Evolutionary conservation across 2,797 vertebrate genomes (phyloP).

Genomic region (Poecilia picta): DNA sequence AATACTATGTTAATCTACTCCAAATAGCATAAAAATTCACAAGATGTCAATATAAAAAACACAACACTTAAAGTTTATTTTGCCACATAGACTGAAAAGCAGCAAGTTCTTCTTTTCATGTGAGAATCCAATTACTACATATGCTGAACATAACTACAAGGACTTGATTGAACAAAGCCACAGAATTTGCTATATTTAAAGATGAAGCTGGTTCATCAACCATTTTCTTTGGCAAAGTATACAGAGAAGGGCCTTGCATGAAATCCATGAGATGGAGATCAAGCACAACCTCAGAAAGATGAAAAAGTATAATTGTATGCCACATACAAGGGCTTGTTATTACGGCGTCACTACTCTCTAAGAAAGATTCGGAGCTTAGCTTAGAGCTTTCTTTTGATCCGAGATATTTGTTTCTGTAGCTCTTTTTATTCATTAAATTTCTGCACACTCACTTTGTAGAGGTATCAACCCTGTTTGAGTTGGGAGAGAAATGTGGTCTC

Average conservation of each 20-base stretch:
- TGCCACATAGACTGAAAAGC: not conserved
- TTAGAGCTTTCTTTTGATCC: conserved; percentile 40
- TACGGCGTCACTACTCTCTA: conserved; percentile 39
- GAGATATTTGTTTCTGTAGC: conserved; percentile 14
- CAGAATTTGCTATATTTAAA: conserved; percentile 45
- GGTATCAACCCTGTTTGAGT: not conserved
- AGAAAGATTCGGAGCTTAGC: conserved; percentile 20
- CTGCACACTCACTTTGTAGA: not conserved
- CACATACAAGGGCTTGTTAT: conserved; percentile 57
- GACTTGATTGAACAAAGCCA: conserved; percentile 47
- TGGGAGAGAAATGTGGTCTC: not conserved
- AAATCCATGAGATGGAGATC: conserved; percentile 45
- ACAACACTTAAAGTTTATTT: conserved; percentile 2
- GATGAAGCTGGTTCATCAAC: conserved; percentile 53
- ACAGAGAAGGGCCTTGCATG: conserved; percentile 26
- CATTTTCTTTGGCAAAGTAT: conserved; percentile 13
- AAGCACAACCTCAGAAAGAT: conserved; percentile 45
- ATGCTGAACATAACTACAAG: conserved; percentile 53
- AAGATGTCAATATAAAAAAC: not conserved
- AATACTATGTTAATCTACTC: not conserved
- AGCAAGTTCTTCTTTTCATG: conserved; percentile 8
- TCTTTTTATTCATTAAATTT: not conserved
- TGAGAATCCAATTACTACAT: conserved; percentile 14
- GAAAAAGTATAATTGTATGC: conserved; percentile 57
- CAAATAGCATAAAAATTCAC: not conserved